These are phyloP conservation scores for Leptoclinus maculatus DNA, from an alignment of 2,797 vertebrate species.

Conservation along the genomic window DNA sequence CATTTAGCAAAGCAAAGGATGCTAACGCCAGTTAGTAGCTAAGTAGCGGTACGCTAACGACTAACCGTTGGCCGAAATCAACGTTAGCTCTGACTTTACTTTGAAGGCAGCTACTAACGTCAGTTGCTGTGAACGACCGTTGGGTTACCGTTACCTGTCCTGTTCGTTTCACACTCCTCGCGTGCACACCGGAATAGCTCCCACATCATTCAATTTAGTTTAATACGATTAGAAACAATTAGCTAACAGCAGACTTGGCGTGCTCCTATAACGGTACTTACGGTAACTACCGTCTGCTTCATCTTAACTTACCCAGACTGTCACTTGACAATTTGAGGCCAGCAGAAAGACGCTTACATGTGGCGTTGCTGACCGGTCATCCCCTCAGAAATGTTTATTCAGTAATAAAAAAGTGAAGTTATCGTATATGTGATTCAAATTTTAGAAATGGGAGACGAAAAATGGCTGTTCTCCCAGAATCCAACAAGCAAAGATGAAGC, in stretches of 20 bases:
- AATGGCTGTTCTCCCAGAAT: slow-evolving; percentile 53
- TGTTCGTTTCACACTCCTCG: neutral
- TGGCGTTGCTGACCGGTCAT: neutral
- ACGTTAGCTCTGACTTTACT: slow-evolving; percentile 1
- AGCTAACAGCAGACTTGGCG: neutral
- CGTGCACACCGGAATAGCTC: slow-evolving; percentile 13
- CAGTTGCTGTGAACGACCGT: neutral
- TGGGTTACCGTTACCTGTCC: neutral
- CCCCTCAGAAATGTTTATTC: neutral
- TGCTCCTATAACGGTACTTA: neutral
- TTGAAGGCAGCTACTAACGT: neutral
- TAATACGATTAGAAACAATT: slow-evolving; percentile 35
- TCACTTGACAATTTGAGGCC: slow-evolving; percentile 11
- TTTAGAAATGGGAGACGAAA: slow-evolving; percentile 56
- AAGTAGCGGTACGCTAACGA: neutral
- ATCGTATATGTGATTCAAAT: neutral
- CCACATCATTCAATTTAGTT: slow-evolving; percentile 11
- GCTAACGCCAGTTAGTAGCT: too few species aligned
- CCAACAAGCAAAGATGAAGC: slow-evolving; percentile 38
- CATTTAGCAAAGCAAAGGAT: accelerated
- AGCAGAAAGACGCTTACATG: neutral
- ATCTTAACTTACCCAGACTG: slow-evolving; percentile 26
- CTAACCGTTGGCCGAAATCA: neutral
- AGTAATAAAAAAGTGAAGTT: neutral
- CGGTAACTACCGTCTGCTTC: neutral